Evolutionary conservation across 2,797 vertebrate species (phyloP), one percentile per base, ranked within the genome.

Genomic region (Acanthurus tractus): DNA sequence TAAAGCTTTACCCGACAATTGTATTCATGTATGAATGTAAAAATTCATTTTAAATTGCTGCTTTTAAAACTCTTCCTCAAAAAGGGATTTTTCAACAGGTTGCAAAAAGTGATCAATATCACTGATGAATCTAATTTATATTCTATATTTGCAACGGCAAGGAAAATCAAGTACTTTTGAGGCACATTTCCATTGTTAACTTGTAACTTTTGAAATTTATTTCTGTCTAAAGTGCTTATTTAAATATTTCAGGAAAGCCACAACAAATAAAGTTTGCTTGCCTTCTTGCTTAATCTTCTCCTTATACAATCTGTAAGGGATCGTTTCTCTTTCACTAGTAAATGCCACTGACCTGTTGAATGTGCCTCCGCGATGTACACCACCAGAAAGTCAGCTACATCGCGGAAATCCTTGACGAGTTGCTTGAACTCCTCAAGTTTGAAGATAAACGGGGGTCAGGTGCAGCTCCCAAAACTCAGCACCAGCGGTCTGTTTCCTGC

Each of bases 341-440:
- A 2, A 29, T 52, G 1, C 23, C 1, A 66, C 77, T 67, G 95
- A 97, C 98, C 97, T 94, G 94, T 92, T 70, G 98, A 96, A 0
- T 99, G 97, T 1, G 97, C 97, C 91, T 99, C 97, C 22, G 96
- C 95, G 0, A 97, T 94, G 88, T 99, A 98, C 88, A 99, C 91
- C 59, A 98, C 93, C 2, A 98, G 94, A 62, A 98, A 98, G 91
- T 99, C 97, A 0, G 96, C 96, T 46, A 94, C 59, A 0, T 93
- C 92, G 23, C 86, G 42, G 67, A 97, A 98, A 76, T 98, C 96
- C 93, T 92, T 91, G 89, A 96, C 79, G 74, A 99, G 96, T 79
- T 94, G 89, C 89, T 97, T 98, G 93, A 98, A 98, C 93, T 98
- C 96, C 52, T 94, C 94, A 84, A 98, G 96, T 92, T 96, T 98